Evolutionary conservation across 2,797 vertebrate genomes (phyloP).

Genomic region (Aeoliscus strigatus): DNA sequence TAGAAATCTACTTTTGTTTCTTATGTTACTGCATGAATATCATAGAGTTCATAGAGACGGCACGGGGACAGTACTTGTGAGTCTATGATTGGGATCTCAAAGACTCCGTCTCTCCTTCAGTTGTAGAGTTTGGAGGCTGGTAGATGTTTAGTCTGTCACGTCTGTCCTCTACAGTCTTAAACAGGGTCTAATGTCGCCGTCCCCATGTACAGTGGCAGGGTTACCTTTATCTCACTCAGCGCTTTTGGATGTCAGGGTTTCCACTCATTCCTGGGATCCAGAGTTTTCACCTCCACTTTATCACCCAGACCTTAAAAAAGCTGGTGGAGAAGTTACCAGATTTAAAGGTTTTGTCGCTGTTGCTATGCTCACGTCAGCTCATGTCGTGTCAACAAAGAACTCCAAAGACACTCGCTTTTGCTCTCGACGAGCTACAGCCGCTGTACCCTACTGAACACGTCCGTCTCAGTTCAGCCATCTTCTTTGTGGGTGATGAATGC

Average conservation of each 20-base stretch:
- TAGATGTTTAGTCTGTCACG: conserved; percentile 46
- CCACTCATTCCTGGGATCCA: conserved; percentile 26
- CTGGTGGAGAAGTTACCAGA: conserved; percentile 54
- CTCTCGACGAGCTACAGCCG: conserved; percentile 46
- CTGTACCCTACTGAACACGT: conserved; percentile 7
- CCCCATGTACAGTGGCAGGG: conserved; percentile 55
- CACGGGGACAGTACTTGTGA: conserved; percentile 68
- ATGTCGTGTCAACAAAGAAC: conserved; percentile 32
- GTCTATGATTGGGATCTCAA: conserved; percentile 58
- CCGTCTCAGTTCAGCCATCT: conserved; percentile 29
- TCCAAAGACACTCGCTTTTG: conserved; percentile 70
- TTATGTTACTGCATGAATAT: conserved; percentile 76
- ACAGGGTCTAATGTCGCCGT: conserved; percentile 65
- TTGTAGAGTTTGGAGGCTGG: conserved; percentile 46
- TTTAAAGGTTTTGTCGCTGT: conserved; percentile 35
- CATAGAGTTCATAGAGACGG: conserved; percentile 65
- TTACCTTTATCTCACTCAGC: conserved; percentile 38
- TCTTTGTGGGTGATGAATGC: conserved; percentile 27
- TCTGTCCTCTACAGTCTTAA: conserved; percentile 74
- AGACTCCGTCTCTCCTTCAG: conserved; percentile 46
- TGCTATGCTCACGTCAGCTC: conserved; percentile 35
- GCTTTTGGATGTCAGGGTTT: conserved; percentile 44
- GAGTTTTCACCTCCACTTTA: conserved; percentile 41
- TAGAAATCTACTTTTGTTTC: conserved; percentile 54
- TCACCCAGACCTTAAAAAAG: conserved; percentile 69